Conservation (phyloP, 2,113 vertebrate species). For the Agelaius phoeniceus region DNA sequence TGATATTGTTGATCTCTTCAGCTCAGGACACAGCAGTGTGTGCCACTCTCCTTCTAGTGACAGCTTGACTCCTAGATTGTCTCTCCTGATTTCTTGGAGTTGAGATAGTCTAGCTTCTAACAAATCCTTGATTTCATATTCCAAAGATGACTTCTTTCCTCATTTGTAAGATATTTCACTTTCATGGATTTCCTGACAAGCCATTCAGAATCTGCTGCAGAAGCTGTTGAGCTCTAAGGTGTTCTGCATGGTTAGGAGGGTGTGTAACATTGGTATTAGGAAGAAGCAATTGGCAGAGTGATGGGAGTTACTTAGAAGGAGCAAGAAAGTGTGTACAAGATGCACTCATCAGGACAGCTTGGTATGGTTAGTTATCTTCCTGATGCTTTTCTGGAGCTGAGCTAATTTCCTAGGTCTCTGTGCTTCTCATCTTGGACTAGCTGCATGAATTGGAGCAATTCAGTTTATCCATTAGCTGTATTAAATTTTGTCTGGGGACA, state of each 20-base stretch:
- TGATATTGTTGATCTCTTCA: background rate
- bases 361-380: background rate
- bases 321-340: background rate
- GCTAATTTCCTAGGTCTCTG: background rate
- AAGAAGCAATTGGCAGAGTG: background rate
- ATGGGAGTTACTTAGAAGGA: background rate
- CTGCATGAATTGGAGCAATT: background rate
- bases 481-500: background rate
- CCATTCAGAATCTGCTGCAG: background rate
- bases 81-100: background rate
- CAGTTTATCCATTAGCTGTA: background rate
- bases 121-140: background rate
- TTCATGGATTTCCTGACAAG: background rate
- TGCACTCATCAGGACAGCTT: background rate
- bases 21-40: background rate
- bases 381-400: background rate
- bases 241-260: background rate
- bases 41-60: background rate
- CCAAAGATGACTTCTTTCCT: background rate
- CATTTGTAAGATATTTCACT: background rate
- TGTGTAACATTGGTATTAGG: background rate
- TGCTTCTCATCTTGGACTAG: background rate
- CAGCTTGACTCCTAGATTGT: background rate
- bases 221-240: background rate
- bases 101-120: background rate